These are phyloP conservation scores for Zelostemma sp. DNA, from an alignment of 1,140 invertebrate genomes.

Conservation along the genomic window DNA sequence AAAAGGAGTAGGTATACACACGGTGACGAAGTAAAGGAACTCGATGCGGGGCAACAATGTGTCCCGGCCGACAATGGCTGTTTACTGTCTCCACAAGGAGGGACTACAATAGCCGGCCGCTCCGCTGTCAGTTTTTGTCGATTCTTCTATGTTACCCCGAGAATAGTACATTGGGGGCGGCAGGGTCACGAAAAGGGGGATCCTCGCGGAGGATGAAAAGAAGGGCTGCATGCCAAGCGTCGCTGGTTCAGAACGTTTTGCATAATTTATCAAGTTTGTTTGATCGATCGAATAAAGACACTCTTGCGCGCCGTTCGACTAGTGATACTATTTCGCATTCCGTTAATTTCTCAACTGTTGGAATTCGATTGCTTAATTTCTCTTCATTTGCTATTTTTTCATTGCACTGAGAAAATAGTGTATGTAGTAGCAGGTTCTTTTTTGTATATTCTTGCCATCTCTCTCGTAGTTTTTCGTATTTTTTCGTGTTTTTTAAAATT, in stretches of 20 bases:
- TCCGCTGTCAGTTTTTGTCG: slow-evolving; percentile 65
- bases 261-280: slow-evolving; percentile 66
- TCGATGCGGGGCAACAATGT: slow-evolving; percentile 50
- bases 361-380: too few species aligned
- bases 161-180: slow-evolving; percentile 37
- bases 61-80: slow-evolving; percentile 57
- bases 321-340: too few species aligned
- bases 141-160: slow-evolving; percentile 55
- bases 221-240: slow-evolving; percentile 43
- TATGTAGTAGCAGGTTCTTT: too few species aligned
- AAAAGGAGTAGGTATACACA: slow-evolving; percentile 12
- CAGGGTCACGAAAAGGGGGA: slow-evolving; percentile 37
- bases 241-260: slow-evolving; percentile 39
- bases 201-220: slow-evolving; percentile 29
- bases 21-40: slow-evolving; percentile 39
- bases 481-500: too few species aligned
- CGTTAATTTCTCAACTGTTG: too few species aligned
- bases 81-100: slow-evolving; percentile 65
- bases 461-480: too few species aligned
- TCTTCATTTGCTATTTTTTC: neutral
- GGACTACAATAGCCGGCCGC: slow-evolving; percentile 59
- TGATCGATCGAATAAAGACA: slow-evolving; percentile 58
- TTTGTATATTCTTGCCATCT: too few species aligned
- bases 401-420: neutral
- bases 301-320: slow-evolving; percentile 38